Evolutionary conservation across 2,888 invertebrate species (phyloP), one percentile per base, ranked within the genome.

Genomic region (Limnephilus marmoratus): DNA sequence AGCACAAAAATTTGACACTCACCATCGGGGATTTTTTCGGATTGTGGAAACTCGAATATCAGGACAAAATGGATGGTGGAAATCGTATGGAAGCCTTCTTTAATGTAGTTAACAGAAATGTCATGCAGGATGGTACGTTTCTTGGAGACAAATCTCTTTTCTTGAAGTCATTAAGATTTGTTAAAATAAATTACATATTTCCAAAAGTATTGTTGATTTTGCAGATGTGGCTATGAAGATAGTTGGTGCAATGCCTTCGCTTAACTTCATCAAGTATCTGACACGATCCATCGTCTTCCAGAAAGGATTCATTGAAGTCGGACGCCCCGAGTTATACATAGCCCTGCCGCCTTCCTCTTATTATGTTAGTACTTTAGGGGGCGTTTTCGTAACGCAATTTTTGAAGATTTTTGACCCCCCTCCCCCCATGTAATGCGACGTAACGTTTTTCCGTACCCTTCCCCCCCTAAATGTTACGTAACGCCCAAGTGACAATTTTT

Each of bases 261-360:
- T 96, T 45, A 94, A 95, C 2, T 97, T 97, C 95, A 95, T 98
- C n/a, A 96, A 96, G 94, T 96, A 97, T 95, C 94, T 98, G 91
- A 96, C 97, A 68, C 95, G 96, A 94, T 97, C 96, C 41, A 95
- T 97, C 90, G 95, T 97, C 9, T 97, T 97, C 94, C 97, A 97
- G 95, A 96, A 95, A 91, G 95, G 96, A 90, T 95, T 97, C 7
- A 95, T 96, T 92, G 95, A 95, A 49, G 95, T 96, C 93, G 98
- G 98, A 81, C 96, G 97, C 93, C 95, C 97, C 45, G 97, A 97
- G 94, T 95, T 98, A 92, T 97, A 97, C 94, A 95, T 97, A 4
- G 95, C 97, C 0, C 95, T 98, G 95, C 96, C 96, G 49, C 97
- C 97, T 34, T 96, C 96, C 49, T 95, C 97, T 94, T 97, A 97